Evolutionary conservation across 2,113 vertebrate species (phyloP), one percentile per base, ranked within the genome.

Genomic region (Prochilodus magdalenae): DNA sequence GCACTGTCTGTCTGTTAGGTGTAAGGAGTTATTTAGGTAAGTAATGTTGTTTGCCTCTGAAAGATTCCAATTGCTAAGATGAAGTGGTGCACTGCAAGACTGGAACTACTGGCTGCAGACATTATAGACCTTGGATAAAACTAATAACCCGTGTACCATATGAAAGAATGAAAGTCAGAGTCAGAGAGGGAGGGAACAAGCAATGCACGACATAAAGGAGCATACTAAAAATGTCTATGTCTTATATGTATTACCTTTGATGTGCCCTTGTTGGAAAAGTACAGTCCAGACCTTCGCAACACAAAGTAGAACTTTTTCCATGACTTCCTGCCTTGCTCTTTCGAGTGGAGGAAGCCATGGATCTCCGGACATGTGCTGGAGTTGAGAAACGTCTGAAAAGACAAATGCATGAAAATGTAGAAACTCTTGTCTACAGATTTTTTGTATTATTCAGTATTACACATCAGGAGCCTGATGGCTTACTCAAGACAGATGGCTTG

Each of bases 261-360:
- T 77, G 94, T 97, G 87, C 97, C 97, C 93, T 98, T 98, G 79
- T 94, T 98, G 85, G 98, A 99, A 94, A 96, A 97, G 92, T 99
- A 99, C 85, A 99, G 94, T 49, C 98, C 98, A 59, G 98, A 99
- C 91, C 97, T 94, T 93, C 98, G 94, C 84, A 99, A 91, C 78
- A 99, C 88, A 94, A 98, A 99, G 89, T 95, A 99, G 86, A 94
- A 85, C 91, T 96, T 99, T 91, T 96, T 99, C 97, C 97, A 99
- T 0, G 96, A 95, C 83, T 98, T 99, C 87, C 94, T 97, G 66
- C 96, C 96, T 83, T 95, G 96, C 77, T 99, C 98, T 92, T 96
- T 98, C 83, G 94, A 94, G 75, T 98, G 94, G 84, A 99, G 95
- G 88, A 96, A 95, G 72, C 97, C 96, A 77, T 98, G 97, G 83